Conservation (phyloP, 2,113 vertebrate species). For the Corythornis vintsioides region DNA sequence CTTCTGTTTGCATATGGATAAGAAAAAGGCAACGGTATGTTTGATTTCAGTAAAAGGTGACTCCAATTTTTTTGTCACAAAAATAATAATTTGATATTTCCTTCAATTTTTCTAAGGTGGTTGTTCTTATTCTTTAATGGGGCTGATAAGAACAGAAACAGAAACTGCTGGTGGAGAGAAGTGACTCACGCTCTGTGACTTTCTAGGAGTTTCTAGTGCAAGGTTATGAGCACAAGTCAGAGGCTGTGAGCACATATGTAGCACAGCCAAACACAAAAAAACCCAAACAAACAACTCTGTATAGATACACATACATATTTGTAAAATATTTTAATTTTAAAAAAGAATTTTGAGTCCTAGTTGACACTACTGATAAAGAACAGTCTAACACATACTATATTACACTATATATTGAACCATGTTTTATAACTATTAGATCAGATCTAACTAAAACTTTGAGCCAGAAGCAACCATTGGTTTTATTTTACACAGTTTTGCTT, state of each 20-base stretch:
- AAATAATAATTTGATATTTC: neutral
- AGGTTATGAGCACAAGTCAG: neutral
- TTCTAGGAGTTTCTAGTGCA: neutral
- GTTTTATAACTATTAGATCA: neutral
- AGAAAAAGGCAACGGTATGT: neutral
- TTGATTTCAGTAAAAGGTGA: neutral
- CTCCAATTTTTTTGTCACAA: neutral
- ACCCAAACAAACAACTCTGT: neutral
- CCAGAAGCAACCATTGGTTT: slow-evolving; percentile 1
- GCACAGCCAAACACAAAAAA: neutral
- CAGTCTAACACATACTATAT: neutral
- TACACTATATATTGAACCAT: neutral
- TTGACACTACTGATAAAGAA: neutral
- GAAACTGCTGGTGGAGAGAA: neutral
- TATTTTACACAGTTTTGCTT: slow-evolving; percentile 9
- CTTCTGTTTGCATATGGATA: neutral
- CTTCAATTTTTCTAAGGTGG: neutral
- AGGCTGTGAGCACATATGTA: too few relatives aligned
- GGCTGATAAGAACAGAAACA: neutral
- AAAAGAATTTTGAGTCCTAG: neutral
- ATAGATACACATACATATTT: neutral
- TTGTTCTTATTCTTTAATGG: neutral
- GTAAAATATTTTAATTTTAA: neutral
- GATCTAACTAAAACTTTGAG: neutral
- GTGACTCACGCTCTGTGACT: neutral